These are phyloP conservation scores for Nymphalis c-album DNA, from an alignment of 2,888 invertebrate species.

Conservation along the genomic window DNA sequence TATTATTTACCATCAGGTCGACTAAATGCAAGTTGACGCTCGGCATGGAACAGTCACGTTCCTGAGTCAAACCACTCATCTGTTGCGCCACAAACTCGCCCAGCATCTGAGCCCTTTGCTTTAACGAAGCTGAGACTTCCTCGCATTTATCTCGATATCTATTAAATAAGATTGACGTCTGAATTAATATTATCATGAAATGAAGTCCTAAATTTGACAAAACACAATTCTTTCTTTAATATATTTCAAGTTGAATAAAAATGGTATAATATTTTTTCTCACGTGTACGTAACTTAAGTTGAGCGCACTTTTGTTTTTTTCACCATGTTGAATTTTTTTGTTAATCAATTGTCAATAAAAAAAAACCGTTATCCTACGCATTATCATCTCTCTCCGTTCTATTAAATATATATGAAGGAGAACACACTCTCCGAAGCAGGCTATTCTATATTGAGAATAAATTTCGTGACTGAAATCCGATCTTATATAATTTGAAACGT, in stretches of 20 bases:
- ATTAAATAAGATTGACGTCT: neutral
- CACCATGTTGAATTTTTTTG: too few relatives aligned
- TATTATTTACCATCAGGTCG: slow-evolving; percentile 45
- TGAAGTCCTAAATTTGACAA: neutral
- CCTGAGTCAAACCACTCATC: slow-evolving; percentile 72
- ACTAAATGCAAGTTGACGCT: slow-evolving; percentile 71
- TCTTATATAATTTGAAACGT: neutral
- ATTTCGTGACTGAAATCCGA: neutral
- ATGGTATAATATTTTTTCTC: too few relatives aligned
- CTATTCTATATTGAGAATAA: too few relatives aligned
- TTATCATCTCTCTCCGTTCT: too few relatives aligned
- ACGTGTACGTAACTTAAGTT: too few relatives aligned
- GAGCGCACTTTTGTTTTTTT: too few relatives aligned
- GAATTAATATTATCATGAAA: too few relatives aligned
- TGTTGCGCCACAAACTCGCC: slow-evolving; percentile 77
- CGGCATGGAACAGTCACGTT: slow-evolving; percentile 67
- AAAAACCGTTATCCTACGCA: too few relatives aligned
- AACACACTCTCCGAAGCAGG: too few relatives aligned
- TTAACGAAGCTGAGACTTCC: slow-evolving; percentile 63
- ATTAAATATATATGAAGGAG: too few relatives aligned
- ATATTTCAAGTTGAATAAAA: too few relatives aligned
- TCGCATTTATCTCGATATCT: slow-evolving; percentile 69
- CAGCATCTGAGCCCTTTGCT: slow-evolving; percentile 62
- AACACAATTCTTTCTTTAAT: neutral
- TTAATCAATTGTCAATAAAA: too few relatives aligned